Evolutionary conservation across 2,888 invertebrate species (phyloP).

Genomic region (Volucella inflata): DNA sequence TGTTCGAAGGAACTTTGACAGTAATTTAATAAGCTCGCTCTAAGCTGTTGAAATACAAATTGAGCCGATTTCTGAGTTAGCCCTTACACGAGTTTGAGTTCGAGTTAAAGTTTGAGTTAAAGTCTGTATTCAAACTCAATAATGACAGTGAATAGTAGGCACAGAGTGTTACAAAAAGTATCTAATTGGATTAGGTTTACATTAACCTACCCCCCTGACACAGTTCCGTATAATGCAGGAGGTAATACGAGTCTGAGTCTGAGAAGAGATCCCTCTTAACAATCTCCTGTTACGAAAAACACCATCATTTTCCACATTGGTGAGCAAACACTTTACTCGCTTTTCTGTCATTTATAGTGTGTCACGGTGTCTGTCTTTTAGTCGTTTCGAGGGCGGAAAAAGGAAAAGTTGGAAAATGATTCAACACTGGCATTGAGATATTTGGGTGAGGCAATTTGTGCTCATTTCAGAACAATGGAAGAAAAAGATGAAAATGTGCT

Average conservation of each 20-base stretch:
- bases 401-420: not conserved
- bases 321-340: constrained; percentile 55
- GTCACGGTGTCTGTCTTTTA: constrained; percentile 6
- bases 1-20: constrained; percentile 47
- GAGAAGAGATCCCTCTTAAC: constrained; percentile 47
- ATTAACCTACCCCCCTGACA: not conserved
- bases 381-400: not conserved
- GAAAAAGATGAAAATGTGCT: not conserved
- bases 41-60: constrained; percentile 43
- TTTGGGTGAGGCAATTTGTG: constrained; percentile 33
- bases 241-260: constrained; percentile 42
- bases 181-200: constrained; percentile 56
- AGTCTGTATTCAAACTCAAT: no score
- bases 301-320: constrained; percentile 60
- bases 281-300: constrained; percentile 41
- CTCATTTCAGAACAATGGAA: constrained; percentile 13
- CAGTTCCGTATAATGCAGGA: constrained; percentile 37
- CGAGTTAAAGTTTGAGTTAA: no score
- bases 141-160: not conserved
- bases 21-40: constrained; percentile 63
- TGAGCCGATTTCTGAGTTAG: constrained; percentile 19
- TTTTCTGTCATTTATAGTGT: constrained; percentile 15
- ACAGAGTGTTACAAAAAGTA: constrained; percentile 30
- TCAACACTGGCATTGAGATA: not conserved
- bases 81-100: no score